Conservation (phyloP, 2,797 vertebrate species). For the Acipenser oxyrinchus region DNA sequence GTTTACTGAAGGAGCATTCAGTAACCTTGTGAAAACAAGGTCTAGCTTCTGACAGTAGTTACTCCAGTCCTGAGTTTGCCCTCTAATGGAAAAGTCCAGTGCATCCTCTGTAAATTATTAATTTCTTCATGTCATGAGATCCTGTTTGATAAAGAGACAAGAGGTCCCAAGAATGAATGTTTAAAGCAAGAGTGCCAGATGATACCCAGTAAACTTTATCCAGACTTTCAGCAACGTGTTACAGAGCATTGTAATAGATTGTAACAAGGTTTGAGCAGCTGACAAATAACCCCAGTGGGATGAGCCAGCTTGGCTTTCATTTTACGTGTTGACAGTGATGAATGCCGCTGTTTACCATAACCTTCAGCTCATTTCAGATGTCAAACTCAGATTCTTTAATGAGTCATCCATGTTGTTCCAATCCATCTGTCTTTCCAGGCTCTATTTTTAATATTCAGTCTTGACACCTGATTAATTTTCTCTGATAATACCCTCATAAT, state of each 20-base stretch:
- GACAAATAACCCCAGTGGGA: constrained; percentile 36
- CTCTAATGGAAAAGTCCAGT: constrained; percentile 51
- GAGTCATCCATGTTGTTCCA: not conserved
- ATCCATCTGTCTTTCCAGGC: not conserved
- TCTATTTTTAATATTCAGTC: not conserved
- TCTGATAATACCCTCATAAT: constrained; percentile 2
- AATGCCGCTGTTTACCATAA: constrained; percentile 24
- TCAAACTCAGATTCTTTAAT: not conserved
- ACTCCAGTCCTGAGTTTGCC: not conserved
- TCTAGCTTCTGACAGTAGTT: too few species aligned
- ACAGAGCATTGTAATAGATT: constrained; percentile 25
- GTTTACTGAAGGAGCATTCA: too few species aligned
- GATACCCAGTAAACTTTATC: constrained; percentile 37
- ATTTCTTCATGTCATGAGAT: constrained; percentile 55
- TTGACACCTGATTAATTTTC: not conserved
- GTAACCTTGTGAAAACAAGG: too few species aligned
- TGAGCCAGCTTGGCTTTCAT: constrained; percentile 48
- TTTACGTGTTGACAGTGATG: constrained; percentile 49
- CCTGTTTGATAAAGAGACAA: constrained; percentile 45
- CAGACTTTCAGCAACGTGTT: constrained; percentile 37
- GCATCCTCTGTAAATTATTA: constrained; percentile 52
- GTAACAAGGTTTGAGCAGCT: constrained; percentile 35
- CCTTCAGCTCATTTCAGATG: constrained; percentile 5
- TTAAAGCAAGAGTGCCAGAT: constrained; percentile 34
- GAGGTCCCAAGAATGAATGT: constrained; percentile 33